These are phyloP conservation scores for Halocaridina rubra DNA, from an alignment of 2,888 invertebrate species.

Conservation along the genomic window DNA sequence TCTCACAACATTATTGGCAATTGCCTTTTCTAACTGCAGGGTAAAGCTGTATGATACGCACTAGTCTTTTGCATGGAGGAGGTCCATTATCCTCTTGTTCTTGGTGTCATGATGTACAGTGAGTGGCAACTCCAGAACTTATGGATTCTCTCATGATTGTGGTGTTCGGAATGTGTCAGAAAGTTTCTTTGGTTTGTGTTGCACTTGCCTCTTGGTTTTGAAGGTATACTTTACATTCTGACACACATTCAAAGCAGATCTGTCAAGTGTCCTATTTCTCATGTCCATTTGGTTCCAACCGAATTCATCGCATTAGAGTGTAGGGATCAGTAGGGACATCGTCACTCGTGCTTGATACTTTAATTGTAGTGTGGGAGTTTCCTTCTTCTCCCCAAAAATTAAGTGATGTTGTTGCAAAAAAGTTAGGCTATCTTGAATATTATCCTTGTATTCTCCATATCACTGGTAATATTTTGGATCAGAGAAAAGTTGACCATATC, in stretches of 20 bases:
- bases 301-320: neutral
- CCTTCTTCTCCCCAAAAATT: too few species aligned
- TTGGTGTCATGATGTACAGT: slow-evolving; percentile 32
- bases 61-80: slow-evolving; percentile 25
- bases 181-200: neutral
- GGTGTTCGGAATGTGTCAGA: neutral
- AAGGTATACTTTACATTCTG: slow-evolving; percentile 7
- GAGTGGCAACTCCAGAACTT: slow-evolving; percentile 30
- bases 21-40: too few species aligned
- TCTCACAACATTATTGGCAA: too few species aligned
- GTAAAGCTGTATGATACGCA: too few species aligned
- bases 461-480: neutral
- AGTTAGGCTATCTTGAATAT: neutral
- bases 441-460: too few species aligned
- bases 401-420: neutral
- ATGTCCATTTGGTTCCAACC: neutral
- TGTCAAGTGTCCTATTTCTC: neutral
- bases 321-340: neutral
- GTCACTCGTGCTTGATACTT: neutral
- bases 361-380: neutral
- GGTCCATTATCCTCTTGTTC: slow-evolving; percentile 32
- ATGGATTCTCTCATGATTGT: neutral
- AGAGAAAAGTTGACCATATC: neutral
- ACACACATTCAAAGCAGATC: neutral
- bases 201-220: slow-evolving; percentile 10